Evolutionary conservation across 2,888 invertebrate genomes (phyloP).

Genomic region (Empis livida): DNA sequence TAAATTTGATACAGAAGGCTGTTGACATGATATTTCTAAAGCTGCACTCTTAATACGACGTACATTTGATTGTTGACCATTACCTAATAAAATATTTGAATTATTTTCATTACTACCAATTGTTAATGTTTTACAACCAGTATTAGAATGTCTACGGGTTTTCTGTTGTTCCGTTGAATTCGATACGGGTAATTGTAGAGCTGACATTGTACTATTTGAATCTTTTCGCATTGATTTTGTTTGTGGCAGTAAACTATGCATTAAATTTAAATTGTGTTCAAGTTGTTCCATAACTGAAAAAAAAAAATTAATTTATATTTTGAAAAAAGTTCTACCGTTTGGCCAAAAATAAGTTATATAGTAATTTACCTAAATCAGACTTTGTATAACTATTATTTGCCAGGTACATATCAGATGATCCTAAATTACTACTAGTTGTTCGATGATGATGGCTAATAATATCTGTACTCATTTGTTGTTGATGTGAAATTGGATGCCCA

Average conservation of each 20-base stretch:
- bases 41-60: slow-evolving; percentile 58
- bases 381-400: slow-evolving; percentile 34
- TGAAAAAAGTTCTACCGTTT: background rate
- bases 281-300: background rate
- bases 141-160: slow-evolving; percentile 36
- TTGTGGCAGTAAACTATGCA: slow-evolving; percentile 12
- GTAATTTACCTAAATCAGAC: slow-evolving; percentile 29
- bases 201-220: slow-evolving; percentile 49
- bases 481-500: slow-evolving; percentile 23
- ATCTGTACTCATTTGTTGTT: no score
- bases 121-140: slow-evolving; percentile 29
- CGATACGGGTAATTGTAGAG: slow-evolving; percentile 41
- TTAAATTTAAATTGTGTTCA: background rate
- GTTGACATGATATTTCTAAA: slow-evolving; percentile 55
- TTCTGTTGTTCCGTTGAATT: background rate
- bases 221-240: slow-evolving; percentile 43
- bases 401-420: slow-evolving; percentile 30
- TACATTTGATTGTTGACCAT: slow-evolving; percentile 27
- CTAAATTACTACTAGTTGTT: background rate
- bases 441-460: no score
- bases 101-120: background rate
- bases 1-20: slow-evolving; percentile 54
- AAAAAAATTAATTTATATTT: background rate
- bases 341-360: no score
- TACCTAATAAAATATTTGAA: background rate